These are phyloP conservation scores for Nerophis lumbriciformis DNA, from an alignment of 2,113 vertebrate genomes.

Conservation along the genomic window DNA sequence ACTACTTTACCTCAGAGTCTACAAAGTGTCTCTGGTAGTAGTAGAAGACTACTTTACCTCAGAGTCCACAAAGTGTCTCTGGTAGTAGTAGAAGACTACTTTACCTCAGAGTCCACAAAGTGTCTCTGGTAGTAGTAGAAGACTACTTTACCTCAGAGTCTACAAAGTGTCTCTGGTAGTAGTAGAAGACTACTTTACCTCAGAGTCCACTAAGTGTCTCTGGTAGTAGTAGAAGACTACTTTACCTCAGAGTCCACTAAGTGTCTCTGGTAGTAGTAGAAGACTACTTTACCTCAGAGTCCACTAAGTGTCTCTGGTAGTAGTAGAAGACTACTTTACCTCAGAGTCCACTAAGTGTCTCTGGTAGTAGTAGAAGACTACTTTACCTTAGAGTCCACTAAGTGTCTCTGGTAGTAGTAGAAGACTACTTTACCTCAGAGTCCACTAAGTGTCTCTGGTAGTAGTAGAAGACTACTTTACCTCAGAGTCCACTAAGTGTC, in stretches of 20 bases:
- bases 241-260: constrained; percentile 96
- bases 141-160: constrained; percentile 85
- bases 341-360: too few relatives aligned
- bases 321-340: neutral
- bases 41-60: constrained; percentile 86
- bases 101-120: constrained; percentile 97
- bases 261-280: constrained; percentile 97
- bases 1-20: constrained; percentile 85
- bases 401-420: neutral
- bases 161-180: constrained; percentile 97
- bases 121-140: constrained; percentile 98
- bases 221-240: constrained; percentile 90
- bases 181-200: constrained; percentile 86
- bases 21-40: constrained; percentile 98
- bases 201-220: constrained; percentile 95
- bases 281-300: constrained; percentile 86
- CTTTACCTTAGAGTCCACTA: neutral
- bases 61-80: constrained; percentile 95
- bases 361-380: neutral
- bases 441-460: neutral
- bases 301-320: constrained; percentile 94
- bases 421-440: neutral
- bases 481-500: too few relatives aligned
- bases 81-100: constrained; percentile 87
- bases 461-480: neutral